Evolutionary conservation across 1,140 invertebrate species (phyloP).

Genomic region (Choristoneura fumiferana): DNA sequence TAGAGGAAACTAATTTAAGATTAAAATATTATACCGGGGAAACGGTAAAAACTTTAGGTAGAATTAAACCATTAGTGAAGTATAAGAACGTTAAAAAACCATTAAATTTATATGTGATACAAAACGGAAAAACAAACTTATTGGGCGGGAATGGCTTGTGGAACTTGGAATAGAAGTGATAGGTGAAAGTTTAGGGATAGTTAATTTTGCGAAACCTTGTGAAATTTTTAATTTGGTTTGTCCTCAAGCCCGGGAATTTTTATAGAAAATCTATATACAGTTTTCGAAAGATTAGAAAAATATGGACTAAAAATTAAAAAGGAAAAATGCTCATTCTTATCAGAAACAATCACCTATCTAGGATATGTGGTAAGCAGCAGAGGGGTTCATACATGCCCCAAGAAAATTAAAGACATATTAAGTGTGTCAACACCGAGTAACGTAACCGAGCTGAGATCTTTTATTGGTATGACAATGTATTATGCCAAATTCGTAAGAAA

Average conservation of each 20-base stretch:
- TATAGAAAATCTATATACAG: neutral
- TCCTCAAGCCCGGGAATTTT: neutral
- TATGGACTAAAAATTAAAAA: neutral
- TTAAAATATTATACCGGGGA: no score
- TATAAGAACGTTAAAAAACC: no score
- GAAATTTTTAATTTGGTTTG: neutral
- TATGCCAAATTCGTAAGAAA: neutral
- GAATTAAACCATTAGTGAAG: no score
- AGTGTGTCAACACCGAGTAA: neutral
- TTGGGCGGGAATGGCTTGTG: no score
- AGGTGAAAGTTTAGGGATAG: neutral
- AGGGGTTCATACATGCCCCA: neutral
- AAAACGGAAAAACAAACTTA: no score
- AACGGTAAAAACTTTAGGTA: no score
- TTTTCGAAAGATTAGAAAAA: neutral
- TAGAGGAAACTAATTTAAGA: no score
- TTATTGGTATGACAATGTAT: neutral
- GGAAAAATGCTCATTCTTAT: neutral
- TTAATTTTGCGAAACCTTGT: neutral
- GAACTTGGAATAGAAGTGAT: no score
- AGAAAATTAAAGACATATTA: neutral
- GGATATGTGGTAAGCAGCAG: no score
- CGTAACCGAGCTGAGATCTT: no score
- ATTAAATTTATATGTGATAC: no score
- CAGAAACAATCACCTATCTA: neutral